These are phyloP conservation scores for Cyaniris semiargus DNA, from an alignment of 2,888 invertebrate genomes.

Conservation along the genomic window DNA sequence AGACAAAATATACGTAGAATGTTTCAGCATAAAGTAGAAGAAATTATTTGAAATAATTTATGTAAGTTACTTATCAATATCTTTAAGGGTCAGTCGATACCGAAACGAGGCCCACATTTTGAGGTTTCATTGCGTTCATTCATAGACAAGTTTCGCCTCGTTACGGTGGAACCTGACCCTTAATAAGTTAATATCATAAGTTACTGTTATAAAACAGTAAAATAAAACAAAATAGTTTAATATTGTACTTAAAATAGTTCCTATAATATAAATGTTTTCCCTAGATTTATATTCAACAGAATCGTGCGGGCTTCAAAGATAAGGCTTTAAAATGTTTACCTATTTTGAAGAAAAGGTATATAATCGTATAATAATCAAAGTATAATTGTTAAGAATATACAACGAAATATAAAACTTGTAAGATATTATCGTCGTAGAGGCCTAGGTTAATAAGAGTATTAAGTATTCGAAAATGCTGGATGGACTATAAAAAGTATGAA, in stretches of 20 bases:
- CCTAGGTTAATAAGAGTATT: conserved; percentile 18
- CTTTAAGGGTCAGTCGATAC: not conserved
- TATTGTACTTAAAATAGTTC: not conserved
- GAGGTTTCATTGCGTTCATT: no score
- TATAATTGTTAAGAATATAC: conserved; percentile 35
- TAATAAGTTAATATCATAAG: not conserved
- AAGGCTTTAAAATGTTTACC: conserved; percentile 28
- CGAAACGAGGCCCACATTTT: not conserved
- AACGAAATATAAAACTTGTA: conserved; percentile 36
- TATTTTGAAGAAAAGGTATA: not conserved
- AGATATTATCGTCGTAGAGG: not conserved
- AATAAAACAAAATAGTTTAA: not conserved
- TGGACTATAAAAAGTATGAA: conserved; percentile 53
- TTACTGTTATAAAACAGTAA: not conserved
- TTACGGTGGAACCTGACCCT: not conserved
- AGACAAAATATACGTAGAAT: not conserved
- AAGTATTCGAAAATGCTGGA: conserved; percentile 51
- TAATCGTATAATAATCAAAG: not conserved
- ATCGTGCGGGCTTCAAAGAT: conserved; percentile 39
- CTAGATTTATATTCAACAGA: conserved; percentile 23
- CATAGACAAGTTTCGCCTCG: no score
- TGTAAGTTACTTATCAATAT: not conserved
- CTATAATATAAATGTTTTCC: not conserved
- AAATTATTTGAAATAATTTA: not conserved
- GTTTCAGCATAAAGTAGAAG: not conserved